Percentiles rank a stretch among this genome's conserved stretches.
phyloP scores from a whole-genome alignment of 2,113 vertebrate genomes.

The Martes martes region DNA sequence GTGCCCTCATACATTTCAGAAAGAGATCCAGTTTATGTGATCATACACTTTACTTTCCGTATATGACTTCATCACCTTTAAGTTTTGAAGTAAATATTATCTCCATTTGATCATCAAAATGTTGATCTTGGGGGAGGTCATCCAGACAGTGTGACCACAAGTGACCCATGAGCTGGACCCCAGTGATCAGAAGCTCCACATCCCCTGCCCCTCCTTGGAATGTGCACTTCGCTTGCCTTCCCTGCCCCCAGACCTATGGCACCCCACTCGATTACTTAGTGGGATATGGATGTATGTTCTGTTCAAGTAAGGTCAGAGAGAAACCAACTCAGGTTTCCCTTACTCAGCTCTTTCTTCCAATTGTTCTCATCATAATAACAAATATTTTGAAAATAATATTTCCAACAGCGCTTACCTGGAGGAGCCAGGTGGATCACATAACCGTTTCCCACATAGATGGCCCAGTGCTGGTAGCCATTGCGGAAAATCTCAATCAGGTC shows the following conservation, averaged over 20 bases:
- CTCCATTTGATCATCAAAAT: not conserved
- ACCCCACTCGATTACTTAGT: too few relatives aligned
- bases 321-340: not conserved
- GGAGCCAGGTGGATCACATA: slow-evolving; percentile 64
- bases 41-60: not conserved
- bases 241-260: not conserved
- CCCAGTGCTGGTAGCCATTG: slow-evolving; percentile 57
- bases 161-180: not conserved
- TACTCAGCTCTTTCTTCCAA: not conserved
- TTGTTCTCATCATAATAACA: not conserved
- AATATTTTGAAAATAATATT: not conserved
- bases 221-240: not conserved
- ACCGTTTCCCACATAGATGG: slow-evolving; percentile 68
- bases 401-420: not conserved
- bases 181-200: not conserved
- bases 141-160: not conserved
- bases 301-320: too few relatives aligned
- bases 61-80: not conserved
- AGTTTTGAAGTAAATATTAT: not conserved
- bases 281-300: accelerated
- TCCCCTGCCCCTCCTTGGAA: not conserved
- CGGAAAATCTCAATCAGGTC: slow-evolving; percentile 73
- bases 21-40: not conserved
- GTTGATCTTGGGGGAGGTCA: not conserved
- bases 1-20: not conserved